Base-by-base conservation (phyloP, 2,797 vertebrate genomes). In the Odontamblyopus lacepedii region DNA sequence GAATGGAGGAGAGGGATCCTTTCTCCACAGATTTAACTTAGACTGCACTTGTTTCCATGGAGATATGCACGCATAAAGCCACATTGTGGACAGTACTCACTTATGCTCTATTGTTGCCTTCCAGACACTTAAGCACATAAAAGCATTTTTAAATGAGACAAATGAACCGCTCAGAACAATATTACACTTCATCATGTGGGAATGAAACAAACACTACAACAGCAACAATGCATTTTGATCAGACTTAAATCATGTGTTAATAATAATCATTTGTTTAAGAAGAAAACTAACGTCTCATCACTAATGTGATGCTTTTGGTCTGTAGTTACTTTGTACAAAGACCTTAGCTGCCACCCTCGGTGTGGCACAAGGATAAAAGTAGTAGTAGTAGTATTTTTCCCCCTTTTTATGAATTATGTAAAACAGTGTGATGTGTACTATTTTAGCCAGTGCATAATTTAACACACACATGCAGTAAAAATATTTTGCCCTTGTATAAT, bases 401-500 rank as follows among this genome's bases (percentile, higher is more conserved):
- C 23, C 23, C 23, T 23, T 23, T 18, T 18, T 6, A 61, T 61
- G 2, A 61, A 32, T 16, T 12, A 30, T 9, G 16, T 61, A 30
- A 32, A 62, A 32, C 15, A 18, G 5, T 19, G 30, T 62, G 15
- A 35, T 53, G 51, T n/a, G 15, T 32, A 18, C 1, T 62, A 62
- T 63, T 53, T 12, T 16, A 27, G 65, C 61, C 72, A 70, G 71
- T 67, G 78, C 71, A 67, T 53, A 6, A 53, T 53, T 53, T 19
- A 53, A 53, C 18, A n/a, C 19, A 53, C 18, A 16, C 3, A 6
- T 18, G 1, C 16, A 53, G 6, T 51, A 53, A 19, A 15, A 48
- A 48, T 48, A 48, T 48, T 15, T 13, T 48, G 1, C 44, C 3
- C 12, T 48, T 15, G 44, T 48, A 48, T 15, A 48, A 48, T 48